These are phyloP conservation scores for Diabrotica undecimpunctata DNA, from an alignment of 1,140 invertebrate genomes.

Conservation along the genomic window DNA sequence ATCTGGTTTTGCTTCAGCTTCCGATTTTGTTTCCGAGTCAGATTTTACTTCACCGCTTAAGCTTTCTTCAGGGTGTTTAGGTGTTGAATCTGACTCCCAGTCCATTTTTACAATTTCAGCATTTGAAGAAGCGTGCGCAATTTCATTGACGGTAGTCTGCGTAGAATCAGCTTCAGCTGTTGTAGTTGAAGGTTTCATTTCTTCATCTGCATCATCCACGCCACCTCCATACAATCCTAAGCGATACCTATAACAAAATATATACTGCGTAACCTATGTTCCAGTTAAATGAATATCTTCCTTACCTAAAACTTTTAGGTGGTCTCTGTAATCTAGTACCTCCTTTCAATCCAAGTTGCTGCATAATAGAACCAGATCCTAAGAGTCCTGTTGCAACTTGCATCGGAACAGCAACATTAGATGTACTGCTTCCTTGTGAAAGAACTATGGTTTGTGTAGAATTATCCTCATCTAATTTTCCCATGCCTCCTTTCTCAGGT, in stretches of 20 bases:
- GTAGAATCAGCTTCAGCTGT: conserved; percentile 31
- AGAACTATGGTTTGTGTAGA: conserved; percentile 11
- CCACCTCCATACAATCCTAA: conserved; percentile 38
- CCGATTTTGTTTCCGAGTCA: conserved; percentile 16
- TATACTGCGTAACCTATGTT: background rate
- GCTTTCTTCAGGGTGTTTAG: conserved; percentile 7
- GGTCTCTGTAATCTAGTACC: conserved; percentile 26
- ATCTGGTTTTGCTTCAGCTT: conserved; percentile 16
- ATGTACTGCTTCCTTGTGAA: background rate
- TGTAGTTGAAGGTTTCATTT: conserved; percentile 22
- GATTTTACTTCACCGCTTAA: too few species aligned
- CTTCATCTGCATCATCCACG: conserved; percentile 32
- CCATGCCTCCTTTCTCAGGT: conserved; percentile 37
- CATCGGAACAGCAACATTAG: conserved; percentile 22
- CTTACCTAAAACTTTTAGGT: conserved; percentile 23
- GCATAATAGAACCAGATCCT: conserved; percentile 29
- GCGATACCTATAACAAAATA: conserved; percentile 23
- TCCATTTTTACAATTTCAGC: conserved; percentile 34
- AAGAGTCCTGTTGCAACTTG: conserved; percentile 28
- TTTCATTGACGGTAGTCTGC: conserved; percentile 29
- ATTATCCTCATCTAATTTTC: conserved; percentile 4
- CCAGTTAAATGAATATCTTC: background rate
- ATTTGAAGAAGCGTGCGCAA: conserved; percentile 22
- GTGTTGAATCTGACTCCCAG: conserved; percentile 9
- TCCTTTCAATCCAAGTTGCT: conserved; percentile 42